phyloP scores from a whole-genome alignment of 2,797 vertebrate genomes.

The Oreochromis grahami region DNA sequence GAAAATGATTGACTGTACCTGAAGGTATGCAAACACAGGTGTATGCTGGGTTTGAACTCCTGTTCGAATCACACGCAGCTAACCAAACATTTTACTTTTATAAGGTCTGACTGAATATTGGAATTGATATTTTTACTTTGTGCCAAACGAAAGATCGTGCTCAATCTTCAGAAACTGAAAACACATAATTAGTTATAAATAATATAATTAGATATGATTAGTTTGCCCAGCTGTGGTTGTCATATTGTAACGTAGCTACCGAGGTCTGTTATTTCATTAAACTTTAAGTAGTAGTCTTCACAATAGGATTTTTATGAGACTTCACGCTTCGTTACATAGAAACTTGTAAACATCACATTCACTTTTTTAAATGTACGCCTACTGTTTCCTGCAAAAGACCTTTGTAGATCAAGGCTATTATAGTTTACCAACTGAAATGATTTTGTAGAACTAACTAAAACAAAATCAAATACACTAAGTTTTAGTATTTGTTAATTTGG shows the following conservation, averaged over 20 bases:
- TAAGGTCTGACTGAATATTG: background rate
- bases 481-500: background rate
- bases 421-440: background rate
- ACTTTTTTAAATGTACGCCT: fast-evolving
- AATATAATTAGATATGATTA: background rate
- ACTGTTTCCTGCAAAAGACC: background rate
- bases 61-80: background rate
- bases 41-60: background rate
- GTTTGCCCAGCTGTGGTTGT: background rate
- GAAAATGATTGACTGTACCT: slow-evolving; percentile 15
- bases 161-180: background rate
- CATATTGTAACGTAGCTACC: background rate
- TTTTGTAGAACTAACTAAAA: background rate
- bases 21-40: slow-evolving; percentile 6
- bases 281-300: background rate
- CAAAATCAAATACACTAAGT: background rate
- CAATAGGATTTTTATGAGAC: background rate
- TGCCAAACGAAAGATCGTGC: background rate
- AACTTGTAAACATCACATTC: background rate
- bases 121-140: background rate
- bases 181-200: background rate
- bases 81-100: background rate
- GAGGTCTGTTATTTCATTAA: background rate
- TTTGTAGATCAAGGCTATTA: background rate
- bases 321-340: background rate